phyloP scores from a whole-genome alignment of 1,140 invertebrate species.

The Drosophila fuyamai region DNA sequence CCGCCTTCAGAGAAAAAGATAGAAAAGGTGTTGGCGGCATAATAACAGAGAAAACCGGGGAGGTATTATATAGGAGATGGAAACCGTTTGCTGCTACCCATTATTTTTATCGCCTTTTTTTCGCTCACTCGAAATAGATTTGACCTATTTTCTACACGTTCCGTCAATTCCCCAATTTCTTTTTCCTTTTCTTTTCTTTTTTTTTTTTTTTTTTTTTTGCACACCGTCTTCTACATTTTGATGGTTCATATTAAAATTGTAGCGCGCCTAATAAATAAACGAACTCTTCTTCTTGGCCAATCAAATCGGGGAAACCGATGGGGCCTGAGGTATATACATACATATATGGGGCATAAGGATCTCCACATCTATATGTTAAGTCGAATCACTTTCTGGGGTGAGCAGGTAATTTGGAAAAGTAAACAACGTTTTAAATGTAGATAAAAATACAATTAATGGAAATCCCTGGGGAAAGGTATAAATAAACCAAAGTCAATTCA shows the following conservation, averaged over 20 bases:
- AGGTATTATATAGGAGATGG: constrained; percentile 16
- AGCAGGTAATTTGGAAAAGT: neutral
- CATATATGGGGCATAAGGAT: neutral
- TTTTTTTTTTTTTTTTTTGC: constrained; percentile 23
- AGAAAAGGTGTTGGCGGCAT: constrained; percentile 37
- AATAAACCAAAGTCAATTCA: too few species aligned
- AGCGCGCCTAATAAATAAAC: constrained; percentile 51
- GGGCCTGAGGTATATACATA: constrained; percentile 1
- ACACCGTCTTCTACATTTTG: constrained; percentile 41
- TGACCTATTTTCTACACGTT: constrained; percentile 75
- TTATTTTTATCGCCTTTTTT: constrained; percentile 64
- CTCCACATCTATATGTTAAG: neutral
- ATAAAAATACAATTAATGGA: neutral
- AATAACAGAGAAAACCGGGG: constrained; percentile 26
- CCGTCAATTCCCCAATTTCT: constrained; percentile 34
- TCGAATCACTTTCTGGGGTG: neutral
- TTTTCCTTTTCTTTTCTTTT: too few species aligned
- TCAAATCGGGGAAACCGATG: constrained; percentile 13
- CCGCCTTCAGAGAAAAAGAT: constrained; percentile 26
- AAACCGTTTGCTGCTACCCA: constrained; percentile 62
- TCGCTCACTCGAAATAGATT: constrained; percentile 62
- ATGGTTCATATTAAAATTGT: constrained; percentile 59
- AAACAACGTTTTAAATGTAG: neutral
- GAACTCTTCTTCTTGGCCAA: constrained; percentile 18
- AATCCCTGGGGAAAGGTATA: too few species aligned